Percentiles rank a stretch among this genome's conserved stretches.
Conservation (phyloP, 2,797 vertebrate genomes). For the Scyliorhinus canicula region DNA sequence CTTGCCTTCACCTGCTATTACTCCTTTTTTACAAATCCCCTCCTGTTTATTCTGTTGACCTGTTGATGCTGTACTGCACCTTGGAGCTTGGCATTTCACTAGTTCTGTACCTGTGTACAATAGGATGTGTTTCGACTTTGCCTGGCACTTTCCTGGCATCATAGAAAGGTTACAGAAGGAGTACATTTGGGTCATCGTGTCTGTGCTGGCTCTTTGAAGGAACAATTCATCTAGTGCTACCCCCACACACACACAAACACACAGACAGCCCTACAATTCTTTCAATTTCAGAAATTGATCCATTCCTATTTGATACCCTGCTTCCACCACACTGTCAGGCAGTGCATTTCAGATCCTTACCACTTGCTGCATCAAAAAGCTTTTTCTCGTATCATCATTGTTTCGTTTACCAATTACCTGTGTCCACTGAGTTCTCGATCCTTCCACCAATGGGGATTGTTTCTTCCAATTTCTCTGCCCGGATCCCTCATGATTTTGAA, state of each 20-base stretch:
- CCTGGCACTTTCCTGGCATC: neutral
- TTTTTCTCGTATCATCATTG: neutral
- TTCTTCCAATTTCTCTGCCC: neutral
- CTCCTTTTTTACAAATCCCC: neutral
- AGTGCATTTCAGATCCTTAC: neutral
- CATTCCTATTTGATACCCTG: neutral
- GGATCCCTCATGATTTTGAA: neutral
- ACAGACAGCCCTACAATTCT: neutral
- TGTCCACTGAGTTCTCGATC: neutral
- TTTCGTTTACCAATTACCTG: neutral
- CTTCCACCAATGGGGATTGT: neutral
- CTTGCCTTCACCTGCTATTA: neutral
- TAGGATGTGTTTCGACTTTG: neutral
- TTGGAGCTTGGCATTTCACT: neutral
- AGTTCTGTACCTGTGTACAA: neutral
- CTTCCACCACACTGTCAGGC: neutral
- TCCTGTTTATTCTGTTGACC: neutral
- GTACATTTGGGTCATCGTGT: neutral
- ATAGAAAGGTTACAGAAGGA: neutral
- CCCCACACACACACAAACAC: too few relatives aligned
- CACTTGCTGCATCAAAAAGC: too few relatives aligned
- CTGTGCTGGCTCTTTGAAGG: neutral
- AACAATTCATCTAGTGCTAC: neutral
- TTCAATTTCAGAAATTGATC: neutral
- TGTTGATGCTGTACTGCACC: neutral